Evolutionary conservation across 2,888 invertebrate species (phyloP).

Genomic region (Pyrocoelia pectoralis): DNA sequence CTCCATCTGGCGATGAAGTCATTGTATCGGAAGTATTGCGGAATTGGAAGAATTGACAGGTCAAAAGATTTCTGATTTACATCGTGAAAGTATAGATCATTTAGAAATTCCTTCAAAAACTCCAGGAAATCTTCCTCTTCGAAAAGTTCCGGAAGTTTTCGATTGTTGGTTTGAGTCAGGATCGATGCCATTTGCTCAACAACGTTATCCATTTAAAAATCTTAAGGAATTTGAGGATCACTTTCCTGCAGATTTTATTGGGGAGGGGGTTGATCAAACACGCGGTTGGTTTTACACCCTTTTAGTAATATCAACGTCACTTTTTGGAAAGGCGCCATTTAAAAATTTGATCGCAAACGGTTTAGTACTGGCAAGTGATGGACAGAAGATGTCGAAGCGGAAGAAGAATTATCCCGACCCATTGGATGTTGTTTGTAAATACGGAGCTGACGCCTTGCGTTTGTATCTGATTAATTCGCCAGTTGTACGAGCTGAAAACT

Average conservation of each 20-base stretch:
- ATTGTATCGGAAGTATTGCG: slow-evolving; percentile 93
- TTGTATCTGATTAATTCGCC: slow-evolving; percentile 98
- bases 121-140: slow-evolving; percentile 83
- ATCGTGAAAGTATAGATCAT: slow-evolving; percentile 93
- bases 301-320: slow-evolving; percentile 93
- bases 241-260: slow-evolving; percentile 99
- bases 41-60: slow-evolving; percentile 89
- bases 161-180: slow-evolving; percentile 99
- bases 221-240: slow-evolving; percentile 85
- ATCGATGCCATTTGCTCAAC: slow-evolving; percentile 98
- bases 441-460: slow-evolving; percentile 96
- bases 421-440: slow-evolving; percentile 86
- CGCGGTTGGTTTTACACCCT: slow-evolving; percentile 99
- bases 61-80: slow-evolving; percentile 84
- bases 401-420: slow-evolving; percentile 99
- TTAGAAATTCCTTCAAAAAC: slow-evolving; percentile 90
- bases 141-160: slow-evolving; percentile 92
- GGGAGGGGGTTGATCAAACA: slow-evolving; percentile 99
- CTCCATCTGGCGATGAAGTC: slow-evolving; percentile 88
- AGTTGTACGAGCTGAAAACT: slow-evolving; percentile 95
- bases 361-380: slow-evolving; percentile 94
- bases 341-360: slow-evolving; percentile 98
- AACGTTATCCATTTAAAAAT: slow-evolving; percentile 96
- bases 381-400: slow-evolving; percentile 99
- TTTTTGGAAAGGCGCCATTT: slow-evolving; percentile 96